These are phyloP conservation scores for Danio jaintianensis DNA, from an alignment of 2,797 vertebrate genomes.

Conservation along the genomic window DNA sequence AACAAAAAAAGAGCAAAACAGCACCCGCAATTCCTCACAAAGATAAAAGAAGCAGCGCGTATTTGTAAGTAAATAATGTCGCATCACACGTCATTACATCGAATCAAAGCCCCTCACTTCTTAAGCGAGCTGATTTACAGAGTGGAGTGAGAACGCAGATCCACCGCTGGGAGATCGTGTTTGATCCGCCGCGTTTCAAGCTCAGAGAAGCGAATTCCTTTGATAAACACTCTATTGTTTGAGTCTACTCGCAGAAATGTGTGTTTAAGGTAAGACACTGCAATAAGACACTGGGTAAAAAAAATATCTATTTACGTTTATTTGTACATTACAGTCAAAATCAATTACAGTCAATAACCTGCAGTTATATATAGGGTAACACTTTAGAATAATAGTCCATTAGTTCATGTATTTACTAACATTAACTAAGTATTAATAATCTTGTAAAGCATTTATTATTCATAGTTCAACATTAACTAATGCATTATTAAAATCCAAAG, in stretches of 20 bases:
- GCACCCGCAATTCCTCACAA: neutral
- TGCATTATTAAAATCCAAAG: no score
- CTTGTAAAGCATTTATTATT: no score
- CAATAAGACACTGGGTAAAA: neutral
- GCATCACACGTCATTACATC: slow-evolving; percentile 22
- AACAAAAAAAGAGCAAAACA: slow-evolving; percentile 12
- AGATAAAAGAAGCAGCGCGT: slow-evolving; percentile 1
- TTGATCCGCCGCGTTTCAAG: slow-evolving; percentile 33
- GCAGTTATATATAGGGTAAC: no score
- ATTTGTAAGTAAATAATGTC: slow-evolving; percentile 33
- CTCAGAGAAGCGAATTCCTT: slow-evolving; percentile 31
- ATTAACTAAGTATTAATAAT: no score
- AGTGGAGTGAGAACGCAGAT: slow-evolving; percentile 11
- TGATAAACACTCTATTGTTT: slow-evolving; percentile 36
- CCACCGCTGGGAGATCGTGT: slow-evolving; percentile 36
- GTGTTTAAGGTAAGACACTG: slow-evolving; percentile 6
- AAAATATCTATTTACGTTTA: no score
- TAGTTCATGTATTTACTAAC: no score
- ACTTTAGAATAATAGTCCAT: no score
- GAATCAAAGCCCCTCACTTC: slow-evolving; percentile 47
- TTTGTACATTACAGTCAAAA: no score
- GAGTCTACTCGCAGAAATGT: neutral
- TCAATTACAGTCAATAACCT: no score
- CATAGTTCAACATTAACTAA: no score
- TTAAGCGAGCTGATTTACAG: slow-evolving; percentile 20